phyloP scores from a whole-genome alignment of 2,888 invertebrate species.

The Belgica antarctica region DNA sequence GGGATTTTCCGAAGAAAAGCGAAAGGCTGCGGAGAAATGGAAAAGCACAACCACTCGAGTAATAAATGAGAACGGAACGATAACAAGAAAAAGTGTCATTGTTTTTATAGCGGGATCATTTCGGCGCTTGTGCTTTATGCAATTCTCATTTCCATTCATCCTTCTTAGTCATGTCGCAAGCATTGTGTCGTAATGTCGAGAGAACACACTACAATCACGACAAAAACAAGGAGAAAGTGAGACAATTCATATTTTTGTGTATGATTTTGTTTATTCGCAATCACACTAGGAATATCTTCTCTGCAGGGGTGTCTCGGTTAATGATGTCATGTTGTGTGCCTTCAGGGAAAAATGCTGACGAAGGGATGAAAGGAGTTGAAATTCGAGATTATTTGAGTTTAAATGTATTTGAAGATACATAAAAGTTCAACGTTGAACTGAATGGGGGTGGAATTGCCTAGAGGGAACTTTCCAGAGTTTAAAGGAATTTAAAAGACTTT shows the following conservation, averaged over 20 bases:
- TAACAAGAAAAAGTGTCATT: slow-evolving; percentile 28
- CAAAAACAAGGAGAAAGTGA: not conserved
- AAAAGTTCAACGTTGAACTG: too few species aligned
- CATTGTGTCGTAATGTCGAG: not conserved
- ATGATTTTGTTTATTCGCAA: not conserved
- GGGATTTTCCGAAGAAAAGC: not conserved
- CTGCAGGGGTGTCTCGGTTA: too few species aligned
- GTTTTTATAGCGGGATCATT: slow-evolving; percentile 26
- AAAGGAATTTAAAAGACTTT: too few species aligned
- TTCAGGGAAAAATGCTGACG: too few species aligned
- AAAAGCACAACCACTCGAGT: not conserved
- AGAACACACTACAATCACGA: not conserved
- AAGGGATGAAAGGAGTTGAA: too few species aligned
- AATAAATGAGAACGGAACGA: slow-evolving; percentile 9
- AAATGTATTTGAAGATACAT: too few species aligned
- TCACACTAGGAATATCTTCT: slow-evolving; percentile 8
- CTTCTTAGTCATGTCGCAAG: not conserved
- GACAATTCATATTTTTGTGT: slow-evolving; percentile 11
- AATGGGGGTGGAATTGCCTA: too few species aligned
- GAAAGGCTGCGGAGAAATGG: too few species aligned
- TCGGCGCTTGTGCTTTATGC: slow-evolving; percentile 27
- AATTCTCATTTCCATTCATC: too few species aligned
- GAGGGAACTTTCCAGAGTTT: too few species aligned
- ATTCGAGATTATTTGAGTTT: too few species aligned
- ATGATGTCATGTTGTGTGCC: too few species aligned